Evolutionary conservation across 64 coral and sea anemone genomes (phyloP).

Genomic region (Trachythela sp.): DNA sequence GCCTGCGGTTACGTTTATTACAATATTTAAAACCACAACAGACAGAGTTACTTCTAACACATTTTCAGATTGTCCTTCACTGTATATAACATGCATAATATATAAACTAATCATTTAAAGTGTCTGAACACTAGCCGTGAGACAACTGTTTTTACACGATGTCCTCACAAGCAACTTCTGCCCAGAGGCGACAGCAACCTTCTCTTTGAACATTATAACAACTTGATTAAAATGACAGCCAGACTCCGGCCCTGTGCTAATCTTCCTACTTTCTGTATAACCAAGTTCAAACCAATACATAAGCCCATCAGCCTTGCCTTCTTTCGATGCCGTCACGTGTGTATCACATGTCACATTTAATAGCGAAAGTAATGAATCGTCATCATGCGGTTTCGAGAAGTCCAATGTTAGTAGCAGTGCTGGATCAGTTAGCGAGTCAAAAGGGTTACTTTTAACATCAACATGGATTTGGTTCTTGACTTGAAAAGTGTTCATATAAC

Average conservation of each 20-base stretch:
- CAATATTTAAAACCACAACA: no score
- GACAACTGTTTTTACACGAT: slow-evolving; percentile 68
- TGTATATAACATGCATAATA: neutral
- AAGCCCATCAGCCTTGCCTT: slow-evolving; percentile 67
- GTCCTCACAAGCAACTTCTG: slow-evolving; percentile 58
- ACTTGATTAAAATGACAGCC: slow-evolving; percentile 88
- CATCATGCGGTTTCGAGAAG: slow-evolving; percentile 50
- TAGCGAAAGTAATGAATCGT: slow-evolving; percentile 51
- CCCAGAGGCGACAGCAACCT: slow-evolving; percentile 48
- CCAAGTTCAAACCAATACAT: slow-evolving; percentile 80
- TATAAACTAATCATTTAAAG: neutral
- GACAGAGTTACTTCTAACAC: no score
- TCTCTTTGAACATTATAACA: slow-evolving; percentile 53
- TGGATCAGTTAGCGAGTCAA: slow-evolving; percentile 44
- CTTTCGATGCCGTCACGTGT: slow-evolving; percentile 45
- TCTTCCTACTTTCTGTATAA: slow-evolving; percentile 32
- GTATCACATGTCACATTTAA: slow-evolving; percentile 52
- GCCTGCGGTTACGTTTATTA: no score
- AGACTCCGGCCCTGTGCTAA: slow-evolving; percentile 47
- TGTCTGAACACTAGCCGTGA: slow-evolving; percentile 31
- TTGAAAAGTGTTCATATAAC: slow-evolving; percentile 84
- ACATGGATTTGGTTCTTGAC: slow-evolving; percentile 76
- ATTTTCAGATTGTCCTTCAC: no score
- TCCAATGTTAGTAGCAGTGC: slow-evolving; percentile 53
- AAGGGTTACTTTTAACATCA: slow-evolving; percentile 59